Evolutionary conservation across 2,888 invertebrate species (phyloP), one percentile per base, ranked within the genome.

Genomic region (Sipunculus nudus): DNA sequence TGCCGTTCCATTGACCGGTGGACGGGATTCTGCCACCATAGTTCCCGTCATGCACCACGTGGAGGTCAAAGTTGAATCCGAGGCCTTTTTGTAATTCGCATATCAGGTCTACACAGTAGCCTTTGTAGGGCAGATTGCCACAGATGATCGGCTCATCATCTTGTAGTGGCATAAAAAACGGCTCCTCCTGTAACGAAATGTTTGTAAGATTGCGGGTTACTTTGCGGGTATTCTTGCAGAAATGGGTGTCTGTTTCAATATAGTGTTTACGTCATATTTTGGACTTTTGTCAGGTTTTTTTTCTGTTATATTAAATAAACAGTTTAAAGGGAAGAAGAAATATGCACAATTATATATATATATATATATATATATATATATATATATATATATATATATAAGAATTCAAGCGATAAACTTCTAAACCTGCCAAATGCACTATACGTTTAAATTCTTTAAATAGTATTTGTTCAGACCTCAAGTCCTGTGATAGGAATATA

Each of bases 361-460:
- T 38, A 50, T 50, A 35, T 38, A 50, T 50, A 35, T 38, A 50
- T 50, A 50, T 38, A 50, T 31, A 35, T 38, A 50, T 50, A 19
- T 38, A 50, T 50, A 35, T 38, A 50, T 50, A 31, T 19, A 50
- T 50, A 23, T 21, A 50, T 50, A 8, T 21, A 43, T 43, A 16
- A 13, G 19, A 16, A n/a, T n/a, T n/a, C n/a, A n/a, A n/a, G n/a
- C n/a, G n/a, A n/a, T n/a, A n/a, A n/a, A n/a, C n/a, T n/a, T n/a
- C n/a, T n/a, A n/a, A n/a, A n/a, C n/a, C n/a, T n/a, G n/a, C n/a
- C n/a, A n/a, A n/a, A n/a, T n/a, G n/a, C n/a, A n/a, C n/a, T n/a
- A n/a, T n/a, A n/a, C n/a, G n/a, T n/a, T n/a, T n/a, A n/a, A n/a
- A n/a, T n/a, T n/a, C n/a, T n/a, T n/a, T n/a, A n/a, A n/a, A n/a